phyloP scores from a whole-genome alignment of 2,888 invertebrate genomes.

The Leucophenga maculata region DNA sequence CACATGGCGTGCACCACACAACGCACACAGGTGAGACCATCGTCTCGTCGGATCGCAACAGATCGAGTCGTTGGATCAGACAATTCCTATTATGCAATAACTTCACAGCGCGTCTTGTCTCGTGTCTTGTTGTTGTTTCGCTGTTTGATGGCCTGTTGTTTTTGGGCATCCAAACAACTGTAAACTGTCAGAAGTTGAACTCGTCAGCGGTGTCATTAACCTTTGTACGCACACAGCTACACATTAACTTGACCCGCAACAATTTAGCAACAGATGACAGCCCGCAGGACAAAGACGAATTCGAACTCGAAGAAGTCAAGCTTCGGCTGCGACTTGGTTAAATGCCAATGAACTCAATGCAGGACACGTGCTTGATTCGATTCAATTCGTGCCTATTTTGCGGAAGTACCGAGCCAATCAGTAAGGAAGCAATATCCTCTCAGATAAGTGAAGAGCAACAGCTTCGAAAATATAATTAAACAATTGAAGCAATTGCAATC shows the following conservation, averaged over 20 bases:
- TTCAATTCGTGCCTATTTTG: neutral
- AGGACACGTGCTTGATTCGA: conserved; percentile 3
- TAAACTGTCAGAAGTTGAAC: conserved; percentile 44
- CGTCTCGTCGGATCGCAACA: conserved; percentile 1
- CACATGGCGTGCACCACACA: conserved; percentile 50
- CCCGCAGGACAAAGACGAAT: conserved; percentile 18
- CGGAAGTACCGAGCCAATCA: neutral
- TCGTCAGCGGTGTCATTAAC: conserved; percentile 56
- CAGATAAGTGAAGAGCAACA: neutral
- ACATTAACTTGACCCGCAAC: conserved; percentile 49
- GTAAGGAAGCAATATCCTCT: neutral
- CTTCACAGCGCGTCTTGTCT: neutral
- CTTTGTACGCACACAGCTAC: conserved; percentile 56
- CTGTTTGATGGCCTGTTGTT: neutral
- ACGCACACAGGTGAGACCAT: conserved; percentile 3
- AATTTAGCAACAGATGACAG: conserved; percentile 55
- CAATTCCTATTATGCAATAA: conserved; percentile 25
- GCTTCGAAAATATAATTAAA: too few species aligned
- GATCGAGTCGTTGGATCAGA: conserved; percentile 10
- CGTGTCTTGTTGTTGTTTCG: neutral
- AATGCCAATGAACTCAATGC: conserved; percentile 31
- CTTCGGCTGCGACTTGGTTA: conserved; percentile 42
- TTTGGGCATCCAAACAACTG: conserved; percentile 58
- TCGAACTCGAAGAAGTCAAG: conserved; percentile 23
- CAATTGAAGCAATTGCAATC: neutral